Conservation (phyloP, 2,888 invertebrate genomes). For the Stenodema calcarata region DNA sequence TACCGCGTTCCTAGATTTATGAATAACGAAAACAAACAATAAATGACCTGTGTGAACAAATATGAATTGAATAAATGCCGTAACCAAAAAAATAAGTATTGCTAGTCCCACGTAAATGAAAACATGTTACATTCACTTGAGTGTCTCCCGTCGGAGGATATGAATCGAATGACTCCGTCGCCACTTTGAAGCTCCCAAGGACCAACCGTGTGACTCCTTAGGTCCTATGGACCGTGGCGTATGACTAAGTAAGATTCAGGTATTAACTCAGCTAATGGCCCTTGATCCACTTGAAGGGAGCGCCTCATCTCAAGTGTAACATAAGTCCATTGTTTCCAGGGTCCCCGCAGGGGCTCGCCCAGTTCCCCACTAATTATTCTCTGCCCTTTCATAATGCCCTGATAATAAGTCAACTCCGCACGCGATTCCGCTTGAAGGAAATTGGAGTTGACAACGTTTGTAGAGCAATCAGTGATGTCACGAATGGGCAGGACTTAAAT, state of each 20-base stretch:
- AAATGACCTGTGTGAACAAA: too few relatives aligned
- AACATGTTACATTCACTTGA: too few relatives aligned
- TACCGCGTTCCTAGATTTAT: too few relatives aligned
- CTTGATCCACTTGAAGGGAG: slow-evolving; percentile 41
- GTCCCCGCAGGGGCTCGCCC: slow-evolving; percentile 12
- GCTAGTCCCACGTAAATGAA: too few relatives aligned
- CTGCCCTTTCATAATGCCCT: slow-evolving; percentile 30
- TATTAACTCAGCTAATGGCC: slow-evolving; percentile 45
- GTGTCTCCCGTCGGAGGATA: too few relatives aligned
- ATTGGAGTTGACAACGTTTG: slow-evolving; percentile 6
- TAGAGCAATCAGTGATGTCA: slow-evolving; percentile 16
- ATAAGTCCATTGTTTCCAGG: slow-evolving; percentile 38
- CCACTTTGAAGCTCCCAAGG: not conserved
- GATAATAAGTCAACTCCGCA: slow-evolving; percentile 37
- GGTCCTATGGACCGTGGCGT: slow-evolving; percentile 34
- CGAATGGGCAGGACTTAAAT: not conserved
- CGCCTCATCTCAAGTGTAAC: slow-evolving; percentile 46
- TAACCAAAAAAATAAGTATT: too few relatives aligned
- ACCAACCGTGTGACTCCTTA: slow-evolving; percentile 33
- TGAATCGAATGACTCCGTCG: not conserved
- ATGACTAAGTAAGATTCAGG: slow-evolving; percentile 45
- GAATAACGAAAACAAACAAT: too few relatives aligned
- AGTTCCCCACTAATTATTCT: slow-evolving; percentile 38
- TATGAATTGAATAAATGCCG: too few relatives aligned
- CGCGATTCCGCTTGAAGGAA: slow-evolving; percentile 25